A percentile compares a stretch with the other conserved stretches of the same genome.
Evolutionary conservation across 2,113 vertebrate species (phyloP).

Genomic region (Megalops atlanticus): DNA sequence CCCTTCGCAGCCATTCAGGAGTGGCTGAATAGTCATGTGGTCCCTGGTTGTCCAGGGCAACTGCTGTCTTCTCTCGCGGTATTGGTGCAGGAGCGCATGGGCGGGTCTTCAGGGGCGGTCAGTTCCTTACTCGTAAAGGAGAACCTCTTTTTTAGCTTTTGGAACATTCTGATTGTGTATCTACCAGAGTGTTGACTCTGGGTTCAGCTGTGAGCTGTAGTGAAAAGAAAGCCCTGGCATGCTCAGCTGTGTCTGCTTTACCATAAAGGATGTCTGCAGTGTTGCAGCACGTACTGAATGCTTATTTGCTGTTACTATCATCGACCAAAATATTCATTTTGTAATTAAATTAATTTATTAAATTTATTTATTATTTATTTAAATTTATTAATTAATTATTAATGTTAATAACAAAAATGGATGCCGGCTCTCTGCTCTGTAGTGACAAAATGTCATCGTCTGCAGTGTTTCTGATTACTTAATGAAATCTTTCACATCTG

Average conservation of each 20-base stretch:
- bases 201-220: no score
- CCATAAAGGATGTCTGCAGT: no score
- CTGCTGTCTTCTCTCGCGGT: conserved; percentile 74
- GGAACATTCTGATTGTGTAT: neutral
- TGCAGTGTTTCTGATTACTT: neutral
- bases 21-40: conserved; percentile 69
- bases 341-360: no score
- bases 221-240: no score
- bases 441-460: neutral
- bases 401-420: no score
- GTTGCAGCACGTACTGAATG: no score
- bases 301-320: no score
- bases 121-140: conserved; percentile 40
- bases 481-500: neutral
- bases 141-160: neutral
- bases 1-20: conserved; percentile 75
- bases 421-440: neutral
- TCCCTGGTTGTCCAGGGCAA: conserved; percentile 66
- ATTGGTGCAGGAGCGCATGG: conserved; percentile 88
- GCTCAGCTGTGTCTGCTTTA: no score
- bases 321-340: no score
- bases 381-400: no score
- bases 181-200: neutral
- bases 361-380: no score
- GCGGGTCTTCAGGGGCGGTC: conserved; percentile 90